Base-by-base conservation (phyloP, 2,113 vertebrate genomes). In the Notiomystis cincta region DNA sequence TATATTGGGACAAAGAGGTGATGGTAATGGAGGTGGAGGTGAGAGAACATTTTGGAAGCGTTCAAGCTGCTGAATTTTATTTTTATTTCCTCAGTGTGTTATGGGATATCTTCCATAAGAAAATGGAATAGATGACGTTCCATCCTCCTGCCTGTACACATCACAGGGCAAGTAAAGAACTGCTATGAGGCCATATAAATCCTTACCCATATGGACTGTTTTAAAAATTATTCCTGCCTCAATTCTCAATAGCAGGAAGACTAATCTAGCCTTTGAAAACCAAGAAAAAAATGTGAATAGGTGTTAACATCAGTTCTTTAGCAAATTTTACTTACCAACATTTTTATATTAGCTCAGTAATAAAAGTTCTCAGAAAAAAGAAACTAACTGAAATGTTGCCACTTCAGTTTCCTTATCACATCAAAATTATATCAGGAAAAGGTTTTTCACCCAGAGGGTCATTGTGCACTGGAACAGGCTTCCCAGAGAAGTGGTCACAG, bases 31-130 rank as follows among this genome's bases (percentile, higher is more conserved):
- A 87, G 75, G 64, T 89, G 53, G 88, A 89, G 30, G 82, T 72
- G 81, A 87, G 72, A 88, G 51, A 83, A 93, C 40, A 83, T 62
- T 93, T 93, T 42, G 69, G 85, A 91, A 96, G 51, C 83, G 71
- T 78, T 90, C 67, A 95, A 87, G 75, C 75, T 88, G 75, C 30
- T 92, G 60, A 80, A 90, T 78, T 88, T 92, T 96, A 80, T 86
- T 94, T 96, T 95, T 84, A 70, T 89, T 94, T 94, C 62, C 76
- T 81, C 79, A 57, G 53, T 20, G 7, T 64, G 19, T 78, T 89
- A 67, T 23, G 56, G 64, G 69, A 84, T 78, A 47, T 92, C 53
- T 90, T 94, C 51, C 51, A 78, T 40, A 47, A 75, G 44, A 51
- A 69, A 87, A 89, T 14, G 48, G 57, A 79, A 85, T 57, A 87